These are phyloP conservation scores for Parnassius mnemosyne DNA, from an alignment of 2,888 invertebrate species.

Conservation along the genomic window DNA sequence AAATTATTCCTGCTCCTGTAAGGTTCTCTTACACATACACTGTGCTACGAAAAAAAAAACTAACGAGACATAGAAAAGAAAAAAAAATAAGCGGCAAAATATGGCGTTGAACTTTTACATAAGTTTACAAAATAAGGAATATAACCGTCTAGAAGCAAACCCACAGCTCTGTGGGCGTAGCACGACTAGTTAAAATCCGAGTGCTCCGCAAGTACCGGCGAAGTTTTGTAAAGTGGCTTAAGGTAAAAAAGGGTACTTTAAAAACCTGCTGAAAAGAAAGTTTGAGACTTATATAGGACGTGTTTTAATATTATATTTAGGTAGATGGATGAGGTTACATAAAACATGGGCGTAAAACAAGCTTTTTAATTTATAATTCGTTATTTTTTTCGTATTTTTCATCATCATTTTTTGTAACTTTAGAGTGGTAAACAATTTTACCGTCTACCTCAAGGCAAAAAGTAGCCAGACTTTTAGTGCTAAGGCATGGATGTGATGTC, in stretches of 20 bases:
- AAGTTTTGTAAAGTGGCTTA: slow-evolving; percentile 24
- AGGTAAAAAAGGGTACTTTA: slow-evolving; percentile 21
- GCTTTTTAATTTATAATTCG: too few species aligned
- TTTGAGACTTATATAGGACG: slow-evolving; percentile 2
- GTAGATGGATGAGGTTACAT: background rate
- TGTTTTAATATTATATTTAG: slow-evolving; percentile 5
- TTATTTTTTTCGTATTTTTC: too few species aligned
- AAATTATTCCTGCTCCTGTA: too few species aligned
- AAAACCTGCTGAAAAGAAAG: slow-evolving; percentile 24
- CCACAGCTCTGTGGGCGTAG: slow-evolving; percentile 10
- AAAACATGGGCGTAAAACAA: too few species aligned
- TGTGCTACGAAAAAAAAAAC: too few species aligned
- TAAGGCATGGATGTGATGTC: too few species aligned
- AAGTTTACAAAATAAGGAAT: slow-evolving; percentile 12
- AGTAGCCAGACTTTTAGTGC: too few species aligned
- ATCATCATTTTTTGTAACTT: too few species aligned
- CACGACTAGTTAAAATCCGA: slow-evolving; percentile 16
- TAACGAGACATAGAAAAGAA: background rate
- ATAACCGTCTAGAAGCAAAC: slow-evolving; percentile 10
- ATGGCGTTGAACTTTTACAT: background rate
- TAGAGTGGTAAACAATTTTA: too few species aligned
- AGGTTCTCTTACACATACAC: too few species aligned
- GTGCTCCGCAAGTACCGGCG: slow-evolving; percentile 17
- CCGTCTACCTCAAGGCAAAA: too few species aligned
- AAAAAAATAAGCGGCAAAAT: background rate